Evolutionary conservation across 2,113 vertebrate species (phyloP).

Genomic region (Patagioenas fasciata): DNA sequence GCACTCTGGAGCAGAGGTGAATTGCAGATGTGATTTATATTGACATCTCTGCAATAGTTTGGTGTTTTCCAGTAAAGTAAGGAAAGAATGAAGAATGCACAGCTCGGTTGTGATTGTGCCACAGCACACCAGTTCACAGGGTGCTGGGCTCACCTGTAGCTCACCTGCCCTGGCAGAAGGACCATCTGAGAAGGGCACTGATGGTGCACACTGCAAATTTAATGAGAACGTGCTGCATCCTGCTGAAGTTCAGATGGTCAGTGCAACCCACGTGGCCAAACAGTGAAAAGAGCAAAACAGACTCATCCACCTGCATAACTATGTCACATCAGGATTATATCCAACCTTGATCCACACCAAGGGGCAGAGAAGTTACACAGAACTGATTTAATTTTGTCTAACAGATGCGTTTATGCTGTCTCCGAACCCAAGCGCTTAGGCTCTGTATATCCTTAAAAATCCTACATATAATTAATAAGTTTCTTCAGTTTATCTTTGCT

Average conservation of each 20-base stretch:
- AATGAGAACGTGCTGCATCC: fast-evolving
- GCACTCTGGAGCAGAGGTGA: not conserved
- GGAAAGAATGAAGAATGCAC: not conserved
- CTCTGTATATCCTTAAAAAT: not conserved
- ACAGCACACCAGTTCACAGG: not conserved
- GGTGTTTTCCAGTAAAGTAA: not conserved
- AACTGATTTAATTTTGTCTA: not conserved
- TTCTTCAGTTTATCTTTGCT: not conserved
- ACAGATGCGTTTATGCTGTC: not conserved
- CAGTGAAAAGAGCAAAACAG: not conserved
- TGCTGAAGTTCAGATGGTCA: not conserved
- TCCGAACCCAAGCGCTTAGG: not conserved
- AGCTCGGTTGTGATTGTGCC: fast-evolving
- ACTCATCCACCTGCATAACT: not conserved
- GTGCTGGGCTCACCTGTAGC: not conserved
- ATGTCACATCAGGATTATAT: not conserved
- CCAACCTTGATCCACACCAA: not conserved
- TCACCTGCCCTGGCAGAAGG: not conserved
- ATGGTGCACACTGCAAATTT: not conserved
- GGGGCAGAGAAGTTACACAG: not conserved
- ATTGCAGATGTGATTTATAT: not conserved
- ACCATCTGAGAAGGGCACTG: not conserved
- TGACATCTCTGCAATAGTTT: not conserved
- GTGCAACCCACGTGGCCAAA: fast-evolving
- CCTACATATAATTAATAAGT: not conserved